phyloP scores from a whole-genome alignment of 2,113 vertebrate genomes.

The Ammodramus savannarum region DNA sequence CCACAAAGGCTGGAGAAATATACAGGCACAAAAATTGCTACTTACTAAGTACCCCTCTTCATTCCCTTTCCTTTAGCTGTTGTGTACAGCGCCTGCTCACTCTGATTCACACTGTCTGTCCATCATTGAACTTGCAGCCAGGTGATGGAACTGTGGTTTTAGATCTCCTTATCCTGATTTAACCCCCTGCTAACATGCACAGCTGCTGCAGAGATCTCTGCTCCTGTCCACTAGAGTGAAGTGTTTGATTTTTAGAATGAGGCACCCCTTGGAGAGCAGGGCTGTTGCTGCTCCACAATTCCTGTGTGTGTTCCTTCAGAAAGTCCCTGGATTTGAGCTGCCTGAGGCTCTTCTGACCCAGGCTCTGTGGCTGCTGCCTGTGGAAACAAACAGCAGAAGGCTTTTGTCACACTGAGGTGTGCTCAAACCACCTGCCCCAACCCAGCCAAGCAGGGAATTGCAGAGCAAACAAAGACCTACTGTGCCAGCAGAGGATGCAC shows the following conservation, averaged over 20 bases:
- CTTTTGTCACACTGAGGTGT: neutral
- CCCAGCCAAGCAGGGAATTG: neutral
- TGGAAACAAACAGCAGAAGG: neutral
- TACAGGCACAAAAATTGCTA: neutral
- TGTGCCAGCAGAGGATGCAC: neutral
- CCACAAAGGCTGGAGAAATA: neutral
- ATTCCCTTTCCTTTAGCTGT: neutral
- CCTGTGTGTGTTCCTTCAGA: accelerated
- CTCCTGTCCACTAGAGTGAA: neutral
- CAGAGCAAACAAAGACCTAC: neutral
- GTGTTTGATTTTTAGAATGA: neutral
- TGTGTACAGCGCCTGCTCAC: neutral
- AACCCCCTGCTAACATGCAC: neutral
- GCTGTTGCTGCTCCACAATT: neutral
- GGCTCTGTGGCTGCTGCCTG: neutral
- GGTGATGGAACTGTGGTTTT: neutral
- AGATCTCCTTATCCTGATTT: neutral
- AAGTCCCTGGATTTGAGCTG: neutral
- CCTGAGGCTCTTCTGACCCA: neutral
- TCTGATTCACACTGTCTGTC: neutral
- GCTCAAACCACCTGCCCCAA: accelerated
- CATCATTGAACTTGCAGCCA: neutral
- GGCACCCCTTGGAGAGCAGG: accelerated
- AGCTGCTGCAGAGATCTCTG: neutral
- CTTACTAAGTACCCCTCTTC: neutral